A percentile compares a stretch with the other conserved stretches of the same genome.
These are phyloP conservation scores for Drosophila barbarae DNA, from an alignment of 2,888 invertebrate species.

Conservation along the genomic window DNA sequence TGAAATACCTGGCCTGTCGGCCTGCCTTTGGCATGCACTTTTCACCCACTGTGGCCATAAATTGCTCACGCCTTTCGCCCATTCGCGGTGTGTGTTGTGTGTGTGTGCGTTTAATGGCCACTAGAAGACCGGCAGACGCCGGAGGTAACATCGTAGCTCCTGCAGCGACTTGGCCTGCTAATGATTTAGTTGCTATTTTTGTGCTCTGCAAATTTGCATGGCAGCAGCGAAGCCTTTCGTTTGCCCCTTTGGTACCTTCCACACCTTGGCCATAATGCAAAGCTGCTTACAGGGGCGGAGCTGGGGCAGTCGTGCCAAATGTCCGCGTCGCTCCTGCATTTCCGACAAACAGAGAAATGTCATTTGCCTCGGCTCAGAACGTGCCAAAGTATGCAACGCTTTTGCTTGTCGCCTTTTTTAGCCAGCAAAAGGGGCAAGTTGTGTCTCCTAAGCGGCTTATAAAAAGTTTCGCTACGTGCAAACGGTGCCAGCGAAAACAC, in stretches of 20 bases:
- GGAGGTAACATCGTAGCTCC: slow-evolving; percentile 37
- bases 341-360: slow-evolving; percentile 44
- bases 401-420: slow-evolving; percentile 11
- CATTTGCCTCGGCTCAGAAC: slow-evolving; percentile 34
- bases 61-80: slow-evolving; percentile 31
- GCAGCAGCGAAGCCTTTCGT: slow-evolving; percentile 1
- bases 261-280: slow-evolving; percentile 23
- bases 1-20: slow-evolving; percentile 40
- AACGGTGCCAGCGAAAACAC: slow-evolving; percentile 13
- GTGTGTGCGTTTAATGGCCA: slow-evolving; percentile 55
- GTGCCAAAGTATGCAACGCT: slow-evolving; percentile 42
- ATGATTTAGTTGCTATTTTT: slow-evolving; percentile 69
- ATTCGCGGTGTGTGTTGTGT: slow-evolving; percentile 13
- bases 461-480: slow-evolving; percentile 16
- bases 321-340: slow-evolving; percentile 33
- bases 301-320: slow-evolving; percentile 10
- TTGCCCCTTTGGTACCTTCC: not conserved
- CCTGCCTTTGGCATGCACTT: slow-evolving; percentile 24
- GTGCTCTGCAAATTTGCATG: slow-evolving; percentile 43
- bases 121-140: slow-evolving; percentile 50
- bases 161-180: slow-evolving; percentile 49
- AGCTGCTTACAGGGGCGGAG: slow-evolving; percentile 15
- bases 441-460: slow-evolving; percentile 28
- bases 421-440: slow-evolving; percentile 11
- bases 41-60: slow-evolving; percentile 42